These are phyloP conservation scores for Cyprinodon diabolis DNA, from an alignment of 2,797 vertebrate species.

Conservation along the genomic window DNA sequence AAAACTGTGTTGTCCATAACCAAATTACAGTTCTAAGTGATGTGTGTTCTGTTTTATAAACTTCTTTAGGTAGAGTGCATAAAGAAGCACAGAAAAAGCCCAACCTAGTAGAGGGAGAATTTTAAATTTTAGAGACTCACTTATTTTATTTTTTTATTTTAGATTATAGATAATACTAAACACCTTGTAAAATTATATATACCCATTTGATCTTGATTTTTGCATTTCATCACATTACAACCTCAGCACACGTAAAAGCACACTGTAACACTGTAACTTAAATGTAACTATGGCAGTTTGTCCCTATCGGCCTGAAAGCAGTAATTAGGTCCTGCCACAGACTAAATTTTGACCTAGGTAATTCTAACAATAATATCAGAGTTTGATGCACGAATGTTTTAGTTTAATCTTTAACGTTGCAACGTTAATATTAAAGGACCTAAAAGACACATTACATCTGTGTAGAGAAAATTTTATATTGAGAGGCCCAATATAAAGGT, in stretches of 20 bases:
- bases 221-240: background rate
- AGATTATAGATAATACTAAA: conserved; percentile 2
- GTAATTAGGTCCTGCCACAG: background rate
- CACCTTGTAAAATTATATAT: background rate
- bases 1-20: conserved; percentile 17
- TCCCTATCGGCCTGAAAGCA: background rate
- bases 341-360: background rate
- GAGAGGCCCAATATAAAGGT: background rate
- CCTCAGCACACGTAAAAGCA: background rate
- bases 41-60: conserved; percentile 16
- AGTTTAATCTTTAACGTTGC: background rate
- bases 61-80: background rate
- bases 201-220: background rate
- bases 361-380: background rate
- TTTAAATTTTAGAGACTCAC: conserved; percentile 10
- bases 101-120: conserved; percentile 5
- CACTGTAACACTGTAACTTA: background rate
- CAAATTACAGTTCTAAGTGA: conserved; percentile 31
- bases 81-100: background rate
- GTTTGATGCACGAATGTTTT: background rate
- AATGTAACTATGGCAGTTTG: background rate
- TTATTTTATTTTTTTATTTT: conserved; percentile 12
- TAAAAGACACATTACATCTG: background rate
- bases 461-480: background rate
- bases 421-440: background rate